A percentile compares a stretch with the other conserved stretches of the same genome.
Evolutionary conservation across 1,140 invertebrate genomes (phyloP).

Genomic region (Euwallacea similis): DNA sequence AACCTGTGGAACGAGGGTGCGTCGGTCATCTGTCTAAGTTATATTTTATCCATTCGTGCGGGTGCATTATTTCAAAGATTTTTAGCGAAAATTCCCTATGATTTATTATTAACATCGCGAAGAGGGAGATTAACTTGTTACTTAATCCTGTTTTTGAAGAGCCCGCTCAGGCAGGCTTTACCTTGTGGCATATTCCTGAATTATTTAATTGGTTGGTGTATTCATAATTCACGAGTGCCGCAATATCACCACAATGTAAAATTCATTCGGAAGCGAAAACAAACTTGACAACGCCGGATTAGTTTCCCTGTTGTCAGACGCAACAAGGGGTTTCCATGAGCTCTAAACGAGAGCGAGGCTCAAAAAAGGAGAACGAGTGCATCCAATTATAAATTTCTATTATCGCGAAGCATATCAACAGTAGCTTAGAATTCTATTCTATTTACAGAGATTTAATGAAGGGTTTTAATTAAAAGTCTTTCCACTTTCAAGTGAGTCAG

Average conservation of each 20-base stretch:
- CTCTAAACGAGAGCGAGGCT: background rate
- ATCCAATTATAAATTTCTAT: slow-evolving; percentile 33
- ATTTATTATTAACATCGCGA: background rate
- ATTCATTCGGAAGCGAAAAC: background rate
- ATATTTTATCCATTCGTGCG: no score
- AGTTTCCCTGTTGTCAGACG: no score
- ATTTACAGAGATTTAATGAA: slow-evolving; percentile 35
- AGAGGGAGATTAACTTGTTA: background rate
- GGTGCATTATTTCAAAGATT: no score
- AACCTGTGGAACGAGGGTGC: background rate
- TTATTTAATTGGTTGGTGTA: slow-evolving; percentile 2
- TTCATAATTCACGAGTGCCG: background rate
- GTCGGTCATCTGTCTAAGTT: no score
- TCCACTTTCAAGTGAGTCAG: slow-evolving; percentile 20
- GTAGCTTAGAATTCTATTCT: slow-evolving; percentile 31
- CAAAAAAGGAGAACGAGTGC: slow-evolving; percentile 17
- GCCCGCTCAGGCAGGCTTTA: background rate
- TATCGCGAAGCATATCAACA: slow-evolving; percentile 33
- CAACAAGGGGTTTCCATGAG: no score
- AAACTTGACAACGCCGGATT: no score
- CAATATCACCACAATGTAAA: background rate
- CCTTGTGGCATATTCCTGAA: slow-evolving; percentile 3
- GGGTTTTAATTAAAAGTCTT: slow-evolving; percentile 28
- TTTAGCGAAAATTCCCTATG: background rate
- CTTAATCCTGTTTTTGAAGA: background rate